Percentiles rank a stretch among this genome's conserved stretches.
phyloP scores from a whole-genome alignment of 2,888 invertebrate genomes.

The Tineola bisselliella region DNA sequence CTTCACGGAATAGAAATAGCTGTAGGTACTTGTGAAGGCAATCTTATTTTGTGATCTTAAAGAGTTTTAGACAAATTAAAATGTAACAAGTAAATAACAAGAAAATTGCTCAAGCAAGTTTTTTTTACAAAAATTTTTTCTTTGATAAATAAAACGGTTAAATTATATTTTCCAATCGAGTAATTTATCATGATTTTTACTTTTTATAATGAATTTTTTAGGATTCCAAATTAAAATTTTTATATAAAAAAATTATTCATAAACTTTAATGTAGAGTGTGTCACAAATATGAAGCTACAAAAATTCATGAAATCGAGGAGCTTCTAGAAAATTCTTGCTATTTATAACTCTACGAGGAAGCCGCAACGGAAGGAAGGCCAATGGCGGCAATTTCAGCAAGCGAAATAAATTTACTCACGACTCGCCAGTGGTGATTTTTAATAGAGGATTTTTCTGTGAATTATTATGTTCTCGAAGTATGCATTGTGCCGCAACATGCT shows the following conservation, averaged over 20 bases:
- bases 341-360: conserved; percentile 29
- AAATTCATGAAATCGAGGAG: conserved; percentile 44
- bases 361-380: conserved; percentile 34
- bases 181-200: neutral
- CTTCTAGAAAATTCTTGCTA: conserved; percentile 32
- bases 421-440: conserved; percentile 28
- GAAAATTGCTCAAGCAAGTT: neutral
- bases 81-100: neutral
- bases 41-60: neutral
- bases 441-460: conserved; percentile 20
- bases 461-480: conserved; percentile 5
- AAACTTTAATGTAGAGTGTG: conserved; percentile 25
- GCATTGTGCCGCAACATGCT: neutral
- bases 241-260: no score
- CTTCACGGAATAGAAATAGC: neutral
- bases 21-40: neutral
- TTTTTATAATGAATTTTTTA: neutral
- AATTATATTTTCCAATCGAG: neutral
- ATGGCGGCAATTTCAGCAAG: conserved; percentile 36
- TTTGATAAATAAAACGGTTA: neutral
- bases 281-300: conserved; percentile 45
- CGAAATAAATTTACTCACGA: conserved; percentile 37
- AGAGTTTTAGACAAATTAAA: neutral
- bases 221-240: neutral
- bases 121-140: neutral